Percentiles rank a stretch among this genome's conserved stretches.
These are phyloP conservation scores for Microcebus jonahi DNA, from an alignment of 2,113 vertebrate species.

Conservation along the genomic window DNA sequence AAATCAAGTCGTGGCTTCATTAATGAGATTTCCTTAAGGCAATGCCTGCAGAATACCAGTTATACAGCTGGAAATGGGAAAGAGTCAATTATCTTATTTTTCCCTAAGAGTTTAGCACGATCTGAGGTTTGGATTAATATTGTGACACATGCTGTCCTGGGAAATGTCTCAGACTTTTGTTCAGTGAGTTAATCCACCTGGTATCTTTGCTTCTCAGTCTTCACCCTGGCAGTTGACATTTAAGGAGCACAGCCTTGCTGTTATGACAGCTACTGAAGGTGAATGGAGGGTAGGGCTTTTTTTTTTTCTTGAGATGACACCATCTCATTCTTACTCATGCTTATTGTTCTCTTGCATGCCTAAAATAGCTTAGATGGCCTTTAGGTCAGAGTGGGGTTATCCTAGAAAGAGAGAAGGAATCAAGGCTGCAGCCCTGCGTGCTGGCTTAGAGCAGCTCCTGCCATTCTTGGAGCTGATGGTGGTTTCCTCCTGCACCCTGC, in stretches of 20 bases:
- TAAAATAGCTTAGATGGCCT: conserved; percentile 39
- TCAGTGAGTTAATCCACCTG: not conserved
- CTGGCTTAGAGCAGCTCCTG: not conserved
- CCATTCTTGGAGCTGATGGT: not conserved
- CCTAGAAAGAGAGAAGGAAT: not conserved
- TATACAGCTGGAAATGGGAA: not conserved
- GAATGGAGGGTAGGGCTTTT: not conserved
- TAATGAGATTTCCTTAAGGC: not conserved
- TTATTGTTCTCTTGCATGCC: conserved; percentile 23
- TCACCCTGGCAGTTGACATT: conserved; percentile 8
- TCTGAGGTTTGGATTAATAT: conserved; percentile 41
- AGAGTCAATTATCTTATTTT: not conserved
- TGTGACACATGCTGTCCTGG: conserved; percentile 1
- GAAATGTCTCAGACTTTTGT: not conserved
- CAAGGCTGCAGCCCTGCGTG: not conserved
- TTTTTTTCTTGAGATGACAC: not conserved
- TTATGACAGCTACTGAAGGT: not conserved
- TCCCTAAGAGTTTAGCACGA: not conserved
- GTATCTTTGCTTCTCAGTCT: not conserved
- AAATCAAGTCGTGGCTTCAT: not conserved
- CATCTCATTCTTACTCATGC: conserved; percentile 5
- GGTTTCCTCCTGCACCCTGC: not conserved
- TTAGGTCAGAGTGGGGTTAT: not conserved
- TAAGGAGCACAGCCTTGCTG: not conserved
- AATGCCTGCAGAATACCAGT: not conserved